phyloP scores from a whole-genome alignment of 2,113 vertebrate genomes.

The Hirundichthys speculiger region DNA sequence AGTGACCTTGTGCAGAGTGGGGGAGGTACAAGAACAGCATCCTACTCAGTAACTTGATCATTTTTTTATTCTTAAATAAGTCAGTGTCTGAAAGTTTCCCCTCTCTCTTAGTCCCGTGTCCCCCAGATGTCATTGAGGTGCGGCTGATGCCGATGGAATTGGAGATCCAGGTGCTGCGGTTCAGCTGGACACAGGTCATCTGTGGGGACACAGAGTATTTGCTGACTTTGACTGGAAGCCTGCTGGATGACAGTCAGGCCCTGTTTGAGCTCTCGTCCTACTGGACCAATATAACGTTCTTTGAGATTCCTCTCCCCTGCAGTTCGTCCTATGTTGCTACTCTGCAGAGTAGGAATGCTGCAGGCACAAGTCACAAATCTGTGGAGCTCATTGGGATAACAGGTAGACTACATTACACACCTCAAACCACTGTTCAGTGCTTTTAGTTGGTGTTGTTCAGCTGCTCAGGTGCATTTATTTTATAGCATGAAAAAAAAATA shows the following conservation, averaged over 20 bases:
- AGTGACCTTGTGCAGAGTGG: constrained; percentile 55
- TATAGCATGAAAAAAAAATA: too few species aligned
- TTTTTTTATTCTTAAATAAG: not conserved
- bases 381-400: constrained; percentile 60
- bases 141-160: constrained; percentile 48
- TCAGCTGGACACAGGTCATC: constrained; percentile 63
- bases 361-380: constrained; percentile 64
- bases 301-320: constrained; percentile 80
- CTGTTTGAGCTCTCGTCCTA: constrained; percentile 75
- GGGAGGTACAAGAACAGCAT: constrained; percentile 67
- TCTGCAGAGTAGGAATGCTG: constrained; percentile 70
- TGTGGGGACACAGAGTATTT: constrained; percentile 69
- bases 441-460: too few species aligned
- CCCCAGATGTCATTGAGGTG: constrained; percentile 65
- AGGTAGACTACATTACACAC: constrained; percentile 66
- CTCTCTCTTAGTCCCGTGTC: constrained; percentile 74
- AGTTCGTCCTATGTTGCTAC: constrained; percentile 72
- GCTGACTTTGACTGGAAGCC: constrained; percentile 66
- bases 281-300: constrained; percentile 72
- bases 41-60: not conserved
- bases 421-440: not conserved
- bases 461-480: too few species aligned
- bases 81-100: not conserved
- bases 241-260: constrained; percentile 61
- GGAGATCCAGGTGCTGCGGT: constrained; percentile 59